phyloP scores from a whole-genome alignment of 2,888 invertebrate genomes.

The Epistrophe grossulariae region DNA sequence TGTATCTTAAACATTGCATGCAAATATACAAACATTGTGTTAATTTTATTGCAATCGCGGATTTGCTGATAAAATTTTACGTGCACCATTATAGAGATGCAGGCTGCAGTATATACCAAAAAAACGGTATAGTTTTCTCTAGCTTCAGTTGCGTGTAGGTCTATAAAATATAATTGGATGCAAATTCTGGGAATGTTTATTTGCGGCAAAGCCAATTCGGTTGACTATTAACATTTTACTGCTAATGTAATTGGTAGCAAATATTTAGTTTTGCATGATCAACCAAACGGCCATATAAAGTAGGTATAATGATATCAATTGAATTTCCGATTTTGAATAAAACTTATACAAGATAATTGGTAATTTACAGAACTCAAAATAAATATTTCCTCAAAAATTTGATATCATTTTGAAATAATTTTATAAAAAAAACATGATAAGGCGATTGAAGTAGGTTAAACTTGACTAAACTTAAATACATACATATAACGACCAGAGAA shows the following conservation, averaged over 20 bases:
- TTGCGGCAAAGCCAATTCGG: constrained; percentile 24
- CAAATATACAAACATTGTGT: constrained; percentile 42
- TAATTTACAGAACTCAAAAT: constrained; percentile 17
- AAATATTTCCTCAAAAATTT: constrained; percentile 1
- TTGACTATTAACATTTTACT: constrained; percentile 19
- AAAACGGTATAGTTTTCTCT: constrained; percentile 6
- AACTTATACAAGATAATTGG: background rate
- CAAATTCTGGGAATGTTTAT: constrained; percentile 21
- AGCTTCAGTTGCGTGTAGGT: background rate
- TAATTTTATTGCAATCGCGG: constrained; percentile 11
- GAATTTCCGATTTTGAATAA: constrained; percentile 19
- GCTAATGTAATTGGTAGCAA: constrained; percentile 55
- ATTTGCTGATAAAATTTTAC: background rate
- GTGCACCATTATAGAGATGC: background rate
- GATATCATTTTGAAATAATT: constrained; percentile 8
- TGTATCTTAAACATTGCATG: background rate
- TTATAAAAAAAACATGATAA: background rate
- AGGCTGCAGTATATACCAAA: background rate
- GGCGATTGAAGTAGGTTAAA: background rate
- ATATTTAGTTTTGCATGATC: constrained; percentile 48
- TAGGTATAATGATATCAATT: constrained; percentile 52
- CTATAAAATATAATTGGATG: constrained; percentile 52
- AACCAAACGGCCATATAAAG: constrained; percentile 47
- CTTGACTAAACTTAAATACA: background rate
- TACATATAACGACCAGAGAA: background rate